A percentile compares a stretch with the other conserved stretches of the same genome.
Evolutionary conservation across 2,888 invertebrate genomes (phyloP).

Genomic region (Zootermopsis nevadensis): DNA sequence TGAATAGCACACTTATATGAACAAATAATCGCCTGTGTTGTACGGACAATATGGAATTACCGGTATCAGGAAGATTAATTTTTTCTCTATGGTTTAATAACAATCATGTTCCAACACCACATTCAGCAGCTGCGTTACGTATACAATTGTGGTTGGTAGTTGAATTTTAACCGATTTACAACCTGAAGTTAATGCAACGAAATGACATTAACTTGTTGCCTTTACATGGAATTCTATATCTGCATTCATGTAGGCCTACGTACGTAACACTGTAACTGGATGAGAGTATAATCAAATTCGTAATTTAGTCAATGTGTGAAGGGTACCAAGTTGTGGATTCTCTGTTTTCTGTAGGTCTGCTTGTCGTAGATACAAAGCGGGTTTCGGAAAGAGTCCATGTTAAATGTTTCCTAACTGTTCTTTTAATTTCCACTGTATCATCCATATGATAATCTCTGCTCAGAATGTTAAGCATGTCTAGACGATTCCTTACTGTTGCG

Average conservation of each 20-base stretch:
- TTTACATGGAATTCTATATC: neutral
- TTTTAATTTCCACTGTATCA: too few relatives aligned
- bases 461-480: too few relatives aligned
- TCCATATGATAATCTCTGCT: too few relatives aligned
- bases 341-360: too few relatives aligned
- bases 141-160: neutral
- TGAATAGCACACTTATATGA: neutral
- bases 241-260: neutral
- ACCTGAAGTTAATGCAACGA: neutral
- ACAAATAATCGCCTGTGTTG: neutral
- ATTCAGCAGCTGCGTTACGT: neutral
- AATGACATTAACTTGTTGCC: neutral
- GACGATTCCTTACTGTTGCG: too few relatives aligned
- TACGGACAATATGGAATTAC: neutral
- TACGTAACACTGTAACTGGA: neutral
- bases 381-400: too few relatives aligned
- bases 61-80: neutral
- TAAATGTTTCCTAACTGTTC: too few relatives aligned
- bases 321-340: too few relatives aligned
- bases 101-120: neutral
- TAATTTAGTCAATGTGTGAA: neutral
- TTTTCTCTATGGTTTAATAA: neutral
- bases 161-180: constrained; percentile 7
- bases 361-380: too few relatives aligned
- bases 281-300: neutral